Percentiles rank a stretch among this genome's conserved stretches.
phyloP scores from a whole-genome alignment of 1,140 invertebrate genomes.

The Copidosoma floridanum region DNA sequence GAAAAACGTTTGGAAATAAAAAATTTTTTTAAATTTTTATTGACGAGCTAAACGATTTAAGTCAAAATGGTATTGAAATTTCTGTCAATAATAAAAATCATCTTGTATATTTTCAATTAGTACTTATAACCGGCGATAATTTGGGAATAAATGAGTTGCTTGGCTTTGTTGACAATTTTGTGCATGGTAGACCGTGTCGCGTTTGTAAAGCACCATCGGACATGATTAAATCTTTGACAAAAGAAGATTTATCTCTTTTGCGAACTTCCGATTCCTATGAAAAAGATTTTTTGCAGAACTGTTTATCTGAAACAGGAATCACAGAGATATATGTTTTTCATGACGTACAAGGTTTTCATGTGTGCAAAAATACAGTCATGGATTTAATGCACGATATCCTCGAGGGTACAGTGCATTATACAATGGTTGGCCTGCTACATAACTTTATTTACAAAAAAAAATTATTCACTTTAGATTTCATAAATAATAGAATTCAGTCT shows the following conservation, averaged over 20 bases:
- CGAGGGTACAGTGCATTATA: neutral
- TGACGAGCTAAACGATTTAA: neutral
- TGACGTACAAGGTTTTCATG: neutral
- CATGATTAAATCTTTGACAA: neutral
- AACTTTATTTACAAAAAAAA: too few species aligned
- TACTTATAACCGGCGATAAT: too few species aligned
- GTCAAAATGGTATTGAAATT: neutral
- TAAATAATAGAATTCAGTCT: neutral
- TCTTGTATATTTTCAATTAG: neutral
- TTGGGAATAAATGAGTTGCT: neutral
- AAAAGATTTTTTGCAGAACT: neutral
- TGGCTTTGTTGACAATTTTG: neutral
- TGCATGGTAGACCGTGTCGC: neutral
- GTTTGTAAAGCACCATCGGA: neutral
- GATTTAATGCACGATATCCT: neutral
- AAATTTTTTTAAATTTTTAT: neutral
- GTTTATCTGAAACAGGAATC: neutral
- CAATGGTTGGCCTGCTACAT: neutral
- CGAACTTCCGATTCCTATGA: neutral
- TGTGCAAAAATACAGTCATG: neutral
- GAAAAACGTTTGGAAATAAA: neutral
- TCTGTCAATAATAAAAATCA: neutral
- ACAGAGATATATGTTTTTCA: neutral
- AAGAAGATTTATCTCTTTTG: neutral
- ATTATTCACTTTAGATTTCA: neutral